phyloP scores from a whole-genome alignment of 2,888 invertebrate genomes.

The Calliopum simillimum region DNA sequence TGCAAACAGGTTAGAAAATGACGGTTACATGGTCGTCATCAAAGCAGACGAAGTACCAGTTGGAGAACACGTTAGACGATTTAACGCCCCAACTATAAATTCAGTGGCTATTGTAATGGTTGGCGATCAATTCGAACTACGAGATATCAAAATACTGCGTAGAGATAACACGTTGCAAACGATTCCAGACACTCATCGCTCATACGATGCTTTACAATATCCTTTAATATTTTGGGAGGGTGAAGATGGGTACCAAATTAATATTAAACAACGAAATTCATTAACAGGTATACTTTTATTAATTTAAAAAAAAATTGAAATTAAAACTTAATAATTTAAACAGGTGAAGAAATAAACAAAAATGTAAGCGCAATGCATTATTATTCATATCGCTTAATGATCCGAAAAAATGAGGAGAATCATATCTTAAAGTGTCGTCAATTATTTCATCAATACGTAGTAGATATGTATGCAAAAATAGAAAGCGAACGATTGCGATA shows the following conservation, averaged over 20 bases:
- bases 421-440: conserved; percentile 46
- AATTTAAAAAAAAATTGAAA: too few relatives aligned
- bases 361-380: conserved; percentile 30
- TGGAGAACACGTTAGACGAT: conserved; percentile 51
- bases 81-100: conserved; percentile 58
- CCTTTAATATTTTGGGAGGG: conserved; percentile 35
- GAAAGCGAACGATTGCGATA: conserved; percentile 56
- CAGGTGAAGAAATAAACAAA: conserved; percentile 18
- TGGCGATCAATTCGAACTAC: conserved; percentile 52
- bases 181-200: conserved; percentile 3
- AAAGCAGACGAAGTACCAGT: conserved; percentile 53
- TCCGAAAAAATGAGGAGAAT: conserved; percentile 40
- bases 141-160: conserved; percentile 23
- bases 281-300: conserved; percentile 4
- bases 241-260: conserved; percentile 34
- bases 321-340: too few relatives aligned
- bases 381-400: conserved; percentile 37
- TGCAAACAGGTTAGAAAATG: conserved; percentile 37
- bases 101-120: conserved; percentile 58
- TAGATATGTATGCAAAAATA: conserved; percentile 61
- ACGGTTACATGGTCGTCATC: conserved; percentile 22
- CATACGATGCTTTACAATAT: conserved; percentile 30
- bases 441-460: conserved; percentile 57
- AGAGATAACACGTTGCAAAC: background rate
- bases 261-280: conserved; percentile 29